These are phyloP conservation scores for Heliopora coerulea DNA, from an alignment of 92 coral and sea anemone species.

Conservation along the genomic window DNA sequence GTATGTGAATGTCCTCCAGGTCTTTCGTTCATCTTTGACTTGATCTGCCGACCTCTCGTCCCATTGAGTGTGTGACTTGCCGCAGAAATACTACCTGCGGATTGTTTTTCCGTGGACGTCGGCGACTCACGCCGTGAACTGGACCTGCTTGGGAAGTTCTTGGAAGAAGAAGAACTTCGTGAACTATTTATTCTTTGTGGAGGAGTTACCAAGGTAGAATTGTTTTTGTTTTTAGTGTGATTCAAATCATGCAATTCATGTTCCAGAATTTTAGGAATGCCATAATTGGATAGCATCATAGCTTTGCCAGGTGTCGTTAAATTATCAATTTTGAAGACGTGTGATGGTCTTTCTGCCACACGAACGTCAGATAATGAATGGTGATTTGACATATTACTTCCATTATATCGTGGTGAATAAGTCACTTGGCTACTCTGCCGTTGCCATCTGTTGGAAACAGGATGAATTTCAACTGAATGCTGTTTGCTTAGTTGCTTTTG, in stretches of 20 bases:
- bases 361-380: background rate
- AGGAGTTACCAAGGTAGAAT: background rate
- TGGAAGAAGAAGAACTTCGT: background rate
- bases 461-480: background rate
- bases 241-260: background rate
- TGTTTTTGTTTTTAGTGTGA: background rate
- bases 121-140: background rate
- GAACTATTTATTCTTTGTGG: background rate
- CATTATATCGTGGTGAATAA: slow-evolving; percentile 1
- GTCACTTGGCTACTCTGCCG: background rate
- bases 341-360: background rate
- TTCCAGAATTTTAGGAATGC: background rate
- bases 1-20: background rate
- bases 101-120: background rate
- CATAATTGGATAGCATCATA: background rate
- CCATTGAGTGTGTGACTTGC: no score
- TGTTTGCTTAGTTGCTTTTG: slow-evolving; percentile 44
- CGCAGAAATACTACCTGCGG: no score
- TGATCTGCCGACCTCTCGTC: background rate
- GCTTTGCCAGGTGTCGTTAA: background rate
- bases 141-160: background rate
- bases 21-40: background rate
- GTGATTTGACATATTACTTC: background rate
- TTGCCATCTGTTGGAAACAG: background rate
- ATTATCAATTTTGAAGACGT: background rate